These are phyloP conservation scores for Vandiemenella viatica DNA, from an alignment of 2,888 invertebrate species.

Conservation along the genomic window DNA sequence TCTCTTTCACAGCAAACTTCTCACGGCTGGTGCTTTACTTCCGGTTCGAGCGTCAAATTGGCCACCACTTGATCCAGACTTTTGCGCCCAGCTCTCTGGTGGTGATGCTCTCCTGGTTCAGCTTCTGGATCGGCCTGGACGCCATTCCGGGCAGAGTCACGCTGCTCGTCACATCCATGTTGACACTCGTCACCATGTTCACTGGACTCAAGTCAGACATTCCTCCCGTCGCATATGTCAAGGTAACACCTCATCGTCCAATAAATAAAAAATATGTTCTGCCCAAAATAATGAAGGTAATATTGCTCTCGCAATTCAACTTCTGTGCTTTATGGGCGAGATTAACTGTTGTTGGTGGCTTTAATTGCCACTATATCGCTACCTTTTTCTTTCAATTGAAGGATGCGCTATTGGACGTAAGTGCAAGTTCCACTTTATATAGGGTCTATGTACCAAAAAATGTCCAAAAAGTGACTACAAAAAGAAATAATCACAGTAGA, in stretches of 20 bases:
- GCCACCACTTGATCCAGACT: conserved; percentile 70
- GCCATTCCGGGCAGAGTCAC: conserved; percentile 73
- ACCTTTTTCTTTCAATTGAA: no score
- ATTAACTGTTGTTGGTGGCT: no score
- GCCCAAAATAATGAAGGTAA: no score
- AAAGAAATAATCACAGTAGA: no score
- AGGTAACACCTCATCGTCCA: conserved; percentile 39
- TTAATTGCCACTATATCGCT: no score
- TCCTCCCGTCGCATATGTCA: conserved; percentile 74
- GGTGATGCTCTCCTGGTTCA: conserved; percentile 74
- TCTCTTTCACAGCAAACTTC: conserved; percentile 45
- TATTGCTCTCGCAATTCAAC: no score
- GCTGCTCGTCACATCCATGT: conserved; percentile 65
- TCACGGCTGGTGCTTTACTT: conserved; percentile 64
- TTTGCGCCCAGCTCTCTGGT: conserved; percentile 71
- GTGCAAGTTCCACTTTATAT: no score
- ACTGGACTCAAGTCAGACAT: conserved; percentile 67
- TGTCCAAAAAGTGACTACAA: no score
- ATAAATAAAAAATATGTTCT: no score
- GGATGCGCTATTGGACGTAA: no score
- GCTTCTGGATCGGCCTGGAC: conserved; percentile 72
- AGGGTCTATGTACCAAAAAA: no score
- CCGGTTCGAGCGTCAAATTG: conserved; percentile 68
- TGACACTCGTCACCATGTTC: conserved; percentile 75
- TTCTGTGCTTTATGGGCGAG: no score